Percentiles rank a stretch among this genome's conserved stretches.
phyloP scores from a whole-genome alignment of 1,140 invertebrate genomes.

The Uloborus diversus region DNA sequence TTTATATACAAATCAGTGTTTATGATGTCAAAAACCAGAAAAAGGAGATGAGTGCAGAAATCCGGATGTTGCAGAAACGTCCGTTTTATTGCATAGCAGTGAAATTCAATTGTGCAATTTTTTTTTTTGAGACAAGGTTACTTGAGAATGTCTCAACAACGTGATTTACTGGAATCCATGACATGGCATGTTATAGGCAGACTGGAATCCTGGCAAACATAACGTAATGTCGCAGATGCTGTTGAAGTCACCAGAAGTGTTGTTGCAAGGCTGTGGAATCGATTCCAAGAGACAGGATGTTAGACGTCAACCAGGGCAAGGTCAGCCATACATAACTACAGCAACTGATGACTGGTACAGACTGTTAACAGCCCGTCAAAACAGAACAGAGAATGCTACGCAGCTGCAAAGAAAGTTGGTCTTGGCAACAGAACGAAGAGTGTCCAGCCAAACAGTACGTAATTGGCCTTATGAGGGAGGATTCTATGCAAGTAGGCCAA shows the following conservation, averaged over 20 bases:
- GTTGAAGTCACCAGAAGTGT: background rate
- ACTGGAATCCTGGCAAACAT: background rate
- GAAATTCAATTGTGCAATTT: background rate
- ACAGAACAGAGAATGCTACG: background rate
- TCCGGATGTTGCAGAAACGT: background rate
- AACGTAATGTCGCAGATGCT: background rate
- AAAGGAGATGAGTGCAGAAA: background rate
- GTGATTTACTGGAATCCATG: constrained; percentile 3
- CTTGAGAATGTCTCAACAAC: constrained; percentile 14
- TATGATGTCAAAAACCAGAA: background rate
- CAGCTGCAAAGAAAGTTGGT: background rate
- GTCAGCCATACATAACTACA: background rate
- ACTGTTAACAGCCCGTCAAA: background rate
- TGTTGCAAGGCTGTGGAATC: constrained; percentile 2
- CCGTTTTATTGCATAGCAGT: background rate
- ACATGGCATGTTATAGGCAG: background rate
- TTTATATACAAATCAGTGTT: background rate
- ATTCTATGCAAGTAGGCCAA: background rate
- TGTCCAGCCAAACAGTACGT: background rate
- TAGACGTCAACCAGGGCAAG: background rate
- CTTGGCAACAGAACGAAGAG: background rate
- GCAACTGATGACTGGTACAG: background rate
- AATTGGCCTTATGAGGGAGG: background rate
- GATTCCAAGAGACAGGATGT: constrained; percentile 1
- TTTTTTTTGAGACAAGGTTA: background rate